Base-by-base conservation (phyloP, 2,888 invertebrate genomes). In the Apamea epomidion region DNA sequence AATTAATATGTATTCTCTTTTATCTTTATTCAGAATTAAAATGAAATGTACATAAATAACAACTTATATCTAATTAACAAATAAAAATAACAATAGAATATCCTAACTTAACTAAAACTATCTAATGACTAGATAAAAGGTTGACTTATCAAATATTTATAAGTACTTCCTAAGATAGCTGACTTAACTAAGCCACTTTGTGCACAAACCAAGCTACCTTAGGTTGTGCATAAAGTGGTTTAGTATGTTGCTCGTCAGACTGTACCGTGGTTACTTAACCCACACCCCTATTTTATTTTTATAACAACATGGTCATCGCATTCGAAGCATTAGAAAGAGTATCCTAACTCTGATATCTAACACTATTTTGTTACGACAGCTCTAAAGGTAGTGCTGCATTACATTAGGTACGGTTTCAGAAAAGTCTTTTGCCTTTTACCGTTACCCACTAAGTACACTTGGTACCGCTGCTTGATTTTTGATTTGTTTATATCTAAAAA, bases 201-300 rank as follows among this genome's bases (percentile, higher is more conserved):
- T 42, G 42, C 42, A 42, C 7, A 7, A 42, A 42, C 37, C 37
- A 37, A 37, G 37, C 60, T 42, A 64, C 14, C 37, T 67, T 54
- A n/a, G 42, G 8, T 71, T 71, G 58, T 25, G 54, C 67, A 37
- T 32, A 69, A 79, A 79, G 74, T 71, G 74, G 37, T 21, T 83
- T 21, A 67, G 21, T 79, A 25, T 62, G 54, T 80, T 48, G 21
- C 32, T 80, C n/a, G 32, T 76, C 48, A 54, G 60, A 48, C 60
- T 69, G 67, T 60, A 16, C 14, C 18, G 21, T 58, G 29, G n/a
- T 60, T 71, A 71, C 62, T 64, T 71, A 48, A 29, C 16, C 42
- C 29, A 21, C 14, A 42, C 16, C 16, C 10, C 18, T 77, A 81
- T 68, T 64, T 77, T 58, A 85, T 58, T 71, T 79, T 73, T 74